A percentile compares a stretch with the other conserved stretches of the same genome.
Conservation (phyloP, 2,113 vertebrate species). For the Perca fluviatilis region DNA sequence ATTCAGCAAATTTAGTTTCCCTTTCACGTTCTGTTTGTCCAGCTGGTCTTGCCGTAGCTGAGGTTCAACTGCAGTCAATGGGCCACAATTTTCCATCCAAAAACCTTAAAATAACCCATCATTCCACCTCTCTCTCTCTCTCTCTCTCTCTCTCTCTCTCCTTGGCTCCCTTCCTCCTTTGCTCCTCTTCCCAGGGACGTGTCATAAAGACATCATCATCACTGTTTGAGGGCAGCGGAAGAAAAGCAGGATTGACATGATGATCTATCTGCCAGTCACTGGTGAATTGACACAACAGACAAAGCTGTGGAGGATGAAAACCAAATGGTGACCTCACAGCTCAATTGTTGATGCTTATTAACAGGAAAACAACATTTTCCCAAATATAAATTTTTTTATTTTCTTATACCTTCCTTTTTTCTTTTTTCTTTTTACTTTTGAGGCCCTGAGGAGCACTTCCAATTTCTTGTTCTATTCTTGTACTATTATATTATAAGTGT, state of each 20-base stretch:
- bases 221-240: constrained; percentile 44
- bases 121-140: constrained; percentile 9
- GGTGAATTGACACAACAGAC: constrained; percentile 39
- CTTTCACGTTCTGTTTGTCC: constrained; percentile 20
- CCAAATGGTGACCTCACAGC: background rate
- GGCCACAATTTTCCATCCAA: constrained; percentile 58
- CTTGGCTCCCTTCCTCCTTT: constrained; percentile 15
- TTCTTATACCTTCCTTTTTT: background rate
- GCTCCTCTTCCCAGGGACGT: constrained; percentile 38
- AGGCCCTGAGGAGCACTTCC: background rate
- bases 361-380: background rate
- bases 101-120: constrained; percentile 59
- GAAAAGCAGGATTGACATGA: constrained; percentile 48
- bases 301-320: constrained; percentile 10
- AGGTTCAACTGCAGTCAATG: constrained; percentile 32
- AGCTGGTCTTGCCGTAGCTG: constrained; percentile 14
- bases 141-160: constrained; percentile 1
- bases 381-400: background rate
- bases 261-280: constrained; percentile 57
- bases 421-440: background rate
- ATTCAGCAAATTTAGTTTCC: constrained; percentile 6
- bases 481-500: no score
- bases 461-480: background rate
- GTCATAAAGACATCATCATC: constrained; percentile 74
- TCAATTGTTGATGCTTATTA: background rate